Conservation (phyloP, 2,797 vertebrate species). For the Periparus ater region DNA sequence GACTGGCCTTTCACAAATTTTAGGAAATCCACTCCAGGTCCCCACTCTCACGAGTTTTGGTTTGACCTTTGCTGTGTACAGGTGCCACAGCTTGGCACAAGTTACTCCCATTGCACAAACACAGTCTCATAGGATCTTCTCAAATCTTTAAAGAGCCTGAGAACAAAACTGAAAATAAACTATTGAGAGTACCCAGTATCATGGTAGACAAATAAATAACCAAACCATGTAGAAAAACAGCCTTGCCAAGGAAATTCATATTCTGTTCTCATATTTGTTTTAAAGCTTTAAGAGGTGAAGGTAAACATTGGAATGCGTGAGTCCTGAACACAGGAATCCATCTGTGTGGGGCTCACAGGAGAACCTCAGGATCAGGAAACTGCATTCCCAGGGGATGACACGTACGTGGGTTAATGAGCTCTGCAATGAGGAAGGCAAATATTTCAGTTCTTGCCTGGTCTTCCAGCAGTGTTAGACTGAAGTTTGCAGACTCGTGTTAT, state of each 20-base stretch:
- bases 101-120: neutral
- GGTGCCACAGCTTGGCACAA: accelerated
- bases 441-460: neutral
- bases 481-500: neutral
- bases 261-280: neutral
- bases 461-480: neutral
- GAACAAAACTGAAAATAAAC: neutral
- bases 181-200: neutral
- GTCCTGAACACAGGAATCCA: neutral
- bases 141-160: neutral
- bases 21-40: neutral
- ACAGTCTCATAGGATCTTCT: accelerated
- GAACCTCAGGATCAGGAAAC: neutral
- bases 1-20: neutral
- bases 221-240: neutral
- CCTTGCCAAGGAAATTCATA: neutral
- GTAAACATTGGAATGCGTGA: neutral
- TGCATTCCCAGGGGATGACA: neutral
- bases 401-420: neutral
- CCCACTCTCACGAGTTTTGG: neutral
- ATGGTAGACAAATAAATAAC: neutral
- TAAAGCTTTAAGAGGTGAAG: neutral
- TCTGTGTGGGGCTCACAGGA: neutral
- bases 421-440: neutral
- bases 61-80: neutral